phyloP scores from a whole-genome alignment of 2,888 invertebrate species.

The Cephus pygmeus region DNA sequence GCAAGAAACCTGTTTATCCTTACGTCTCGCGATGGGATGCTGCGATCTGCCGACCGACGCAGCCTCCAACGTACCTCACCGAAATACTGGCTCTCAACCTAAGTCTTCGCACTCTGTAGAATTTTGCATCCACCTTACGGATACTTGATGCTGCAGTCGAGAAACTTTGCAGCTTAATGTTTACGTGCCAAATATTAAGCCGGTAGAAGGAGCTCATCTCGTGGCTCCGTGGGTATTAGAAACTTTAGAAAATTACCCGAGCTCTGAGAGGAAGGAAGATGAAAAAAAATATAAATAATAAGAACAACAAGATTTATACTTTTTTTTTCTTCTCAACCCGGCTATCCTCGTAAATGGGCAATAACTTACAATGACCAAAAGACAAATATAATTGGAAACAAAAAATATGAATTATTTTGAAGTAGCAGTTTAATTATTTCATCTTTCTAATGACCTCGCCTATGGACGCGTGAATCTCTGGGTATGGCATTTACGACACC shows the following conservation, averaged over 20 bases:
- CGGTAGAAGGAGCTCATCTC: neutral
- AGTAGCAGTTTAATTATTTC: neutral
- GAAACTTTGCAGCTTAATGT: neutral
- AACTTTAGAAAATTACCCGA: neutral
- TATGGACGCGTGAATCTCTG: neutral
- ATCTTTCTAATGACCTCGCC: neutral
- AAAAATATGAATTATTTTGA: neutral
- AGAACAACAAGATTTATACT: neutral
- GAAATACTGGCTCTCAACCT: slow-evolving; percentile 34
- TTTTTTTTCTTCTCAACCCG: neutral
- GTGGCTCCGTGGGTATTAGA: neutral
- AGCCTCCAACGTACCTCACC: slow-evolving; percentile 34
- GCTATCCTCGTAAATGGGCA: neutral
- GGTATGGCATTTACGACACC: neutral
- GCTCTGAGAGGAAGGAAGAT: slow-evolving; percentile 3
- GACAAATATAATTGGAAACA: neutral
- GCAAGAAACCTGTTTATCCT: slow-evolving; percentile 56
- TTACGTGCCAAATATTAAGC: neutral
- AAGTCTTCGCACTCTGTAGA: neutral
- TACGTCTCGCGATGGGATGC: slow-evolving; percentile 46
- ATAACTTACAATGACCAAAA: neutral
- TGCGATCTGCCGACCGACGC: slow-evolving; percentile 37
- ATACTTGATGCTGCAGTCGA: neutral
- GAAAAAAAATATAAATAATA: neutral
- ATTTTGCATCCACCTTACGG: neutral